phyloP scores from a whole-genome alignment of 2,797 vertebrate genomes.

The Chaenodraco wilsoni region DNA sequence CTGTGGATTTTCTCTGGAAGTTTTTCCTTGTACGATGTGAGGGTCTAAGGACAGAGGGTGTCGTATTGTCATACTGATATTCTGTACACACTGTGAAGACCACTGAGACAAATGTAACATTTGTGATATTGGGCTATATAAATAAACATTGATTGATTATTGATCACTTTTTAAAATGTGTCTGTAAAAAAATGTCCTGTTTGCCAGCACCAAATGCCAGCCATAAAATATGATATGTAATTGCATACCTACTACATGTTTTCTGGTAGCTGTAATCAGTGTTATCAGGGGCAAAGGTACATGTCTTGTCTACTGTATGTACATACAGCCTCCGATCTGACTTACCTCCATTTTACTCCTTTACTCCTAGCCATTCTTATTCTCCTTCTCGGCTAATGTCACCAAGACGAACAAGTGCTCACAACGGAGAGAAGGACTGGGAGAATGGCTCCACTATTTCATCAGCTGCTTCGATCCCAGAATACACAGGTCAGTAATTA shows the following conservation, averaged over 20 bases:
- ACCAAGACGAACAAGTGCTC: constrained; percentile 83
- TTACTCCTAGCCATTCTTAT: constrained; percentile 84
- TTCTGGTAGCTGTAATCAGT: constrained; percentile 11
- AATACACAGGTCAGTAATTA: constrained; percentile 88
- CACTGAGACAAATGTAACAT: too few relatives aligned
- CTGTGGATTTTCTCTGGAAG: too few relatives aligned
- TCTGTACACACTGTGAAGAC: too few relatives aligned
- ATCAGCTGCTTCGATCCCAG: constrained; percentile 91
- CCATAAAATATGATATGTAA: neutral
- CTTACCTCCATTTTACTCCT: constrained; percentile 5
- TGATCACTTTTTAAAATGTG: neutral
- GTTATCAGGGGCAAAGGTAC: constrained; percentile 22
- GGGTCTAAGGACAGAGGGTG: too few relatives aligned
- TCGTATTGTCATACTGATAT: too few relatives aligned
- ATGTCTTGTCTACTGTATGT: neutral
- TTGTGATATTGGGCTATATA: too few relatives aligned
- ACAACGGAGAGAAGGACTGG: constrained; percentile 91
- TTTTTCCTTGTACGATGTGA: too few relatives aligned
- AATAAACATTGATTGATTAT: neutral
- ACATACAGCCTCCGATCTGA: neutral
- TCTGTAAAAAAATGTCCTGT: neutral
- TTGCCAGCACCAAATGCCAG: neutral
- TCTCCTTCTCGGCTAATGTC: constrained; percentile 90
- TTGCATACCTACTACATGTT: neutral
- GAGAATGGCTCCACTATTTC: constrained; percentile 91